Evolutionary conservation across 2,888 invertebrate genomes (phyloP).

Genomic region (Sphaerophoria rueppellii): DNA sequence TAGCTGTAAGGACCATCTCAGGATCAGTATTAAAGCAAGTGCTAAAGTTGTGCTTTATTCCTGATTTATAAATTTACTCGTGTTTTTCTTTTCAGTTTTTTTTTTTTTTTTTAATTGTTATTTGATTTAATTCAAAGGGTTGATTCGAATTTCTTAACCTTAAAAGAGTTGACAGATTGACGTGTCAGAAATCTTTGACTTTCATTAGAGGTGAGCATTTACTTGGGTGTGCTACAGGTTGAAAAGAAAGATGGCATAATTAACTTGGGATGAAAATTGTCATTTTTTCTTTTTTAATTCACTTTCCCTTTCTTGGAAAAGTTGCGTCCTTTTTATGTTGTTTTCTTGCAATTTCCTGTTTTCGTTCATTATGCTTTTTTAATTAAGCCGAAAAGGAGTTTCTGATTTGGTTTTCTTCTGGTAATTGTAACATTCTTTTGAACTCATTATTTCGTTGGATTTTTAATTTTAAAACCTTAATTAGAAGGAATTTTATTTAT

Average conservation of each 20-base stretch:
- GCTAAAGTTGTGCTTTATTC: no score
- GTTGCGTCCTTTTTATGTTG: slow-evolving; percentile 7
- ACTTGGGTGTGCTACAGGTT: no score
- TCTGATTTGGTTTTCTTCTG: neutral
- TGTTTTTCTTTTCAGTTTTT: no score
- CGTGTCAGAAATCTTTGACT: no score
- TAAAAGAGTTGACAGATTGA: no score
- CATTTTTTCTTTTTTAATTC: neutral
- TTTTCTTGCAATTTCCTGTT: slow-evolving; percentile 24
- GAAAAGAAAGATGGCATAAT: neutral
- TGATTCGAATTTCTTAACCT: no score
- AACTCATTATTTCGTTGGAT: slow-evolving; percentile 12
- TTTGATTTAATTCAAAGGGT: no score
- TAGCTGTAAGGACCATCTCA: no score
- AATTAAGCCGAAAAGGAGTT: slow-evolving; percentile 46
- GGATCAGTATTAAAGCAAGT: no score
- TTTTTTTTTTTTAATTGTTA: no score
- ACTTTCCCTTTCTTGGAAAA: neutral
- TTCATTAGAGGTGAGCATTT: no score
- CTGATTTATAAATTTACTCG: no score
- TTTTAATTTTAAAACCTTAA: slow-evolving; percentile 45
- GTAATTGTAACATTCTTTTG: slow-evolving; percentile 50
- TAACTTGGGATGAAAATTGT: neutral
- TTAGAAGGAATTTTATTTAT: slow-evolving; percentile 56
- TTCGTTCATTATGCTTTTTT: slow-evolving; percentile 37